Percentiles rank a stretch among this genome's conserved stretches.
These are phyloP conservation scores for Pithys albifrons DNA, from an alignment of 2,113 vertebrate species.

Conservation along the genomic window DNA sequence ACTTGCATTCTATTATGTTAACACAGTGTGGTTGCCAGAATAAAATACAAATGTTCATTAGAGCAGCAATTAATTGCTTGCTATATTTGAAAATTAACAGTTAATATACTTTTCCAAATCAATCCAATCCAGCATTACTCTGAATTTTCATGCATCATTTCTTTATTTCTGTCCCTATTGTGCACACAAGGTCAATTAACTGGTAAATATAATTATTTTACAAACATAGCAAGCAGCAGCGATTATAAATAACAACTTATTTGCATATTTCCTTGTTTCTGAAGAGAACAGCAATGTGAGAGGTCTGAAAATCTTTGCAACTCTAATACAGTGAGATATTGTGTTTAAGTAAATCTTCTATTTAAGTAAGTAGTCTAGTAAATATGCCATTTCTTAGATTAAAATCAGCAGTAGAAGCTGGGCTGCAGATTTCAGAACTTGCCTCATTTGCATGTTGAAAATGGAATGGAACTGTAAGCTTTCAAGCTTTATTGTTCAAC, in stretches of 20 bases:
- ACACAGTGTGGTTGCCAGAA: neutral
- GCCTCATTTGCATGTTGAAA: conserved; percentile 46
- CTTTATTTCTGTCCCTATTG: conserved; percentile 46
- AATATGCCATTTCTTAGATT: conserved; percentile 7
- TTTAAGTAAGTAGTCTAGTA: neutral
- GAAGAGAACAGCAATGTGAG: neutral
- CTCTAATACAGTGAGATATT: neutral
- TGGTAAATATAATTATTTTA: conserved; percentile 66
- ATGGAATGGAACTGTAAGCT: conserved; percentile 30
- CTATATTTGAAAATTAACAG: conserved; percentile 55
- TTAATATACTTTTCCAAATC: conserved; percentile 30
- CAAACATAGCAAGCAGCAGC: conserved; percentile 46
- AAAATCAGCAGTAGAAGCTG: neutral
- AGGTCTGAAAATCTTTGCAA: conserved; percentile 8
- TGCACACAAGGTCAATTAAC: conserved; percentile 63
- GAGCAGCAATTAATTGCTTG: conserved; percentile 38
- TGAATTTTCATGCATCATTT: conserved; percentile 53
- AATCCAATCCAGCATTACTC: neutral
- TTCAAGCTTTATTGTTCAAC: conserved; percentile 50
- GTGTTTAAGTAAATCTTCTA: conserved; percentile 13
- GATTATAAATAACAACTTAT: conserved; percentile 63
- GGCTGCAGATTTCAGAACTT: conserved; percentile 21
- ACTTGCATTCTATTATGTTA: neutral
- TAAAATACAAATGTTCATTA: conserved; percentile 12
- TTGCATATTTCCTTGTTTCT: conserved; percentile 59